Base-by-base conservation (phyloP, 2,797 vertebrate genomes). In the Intellagama lesueurii region DNA sequence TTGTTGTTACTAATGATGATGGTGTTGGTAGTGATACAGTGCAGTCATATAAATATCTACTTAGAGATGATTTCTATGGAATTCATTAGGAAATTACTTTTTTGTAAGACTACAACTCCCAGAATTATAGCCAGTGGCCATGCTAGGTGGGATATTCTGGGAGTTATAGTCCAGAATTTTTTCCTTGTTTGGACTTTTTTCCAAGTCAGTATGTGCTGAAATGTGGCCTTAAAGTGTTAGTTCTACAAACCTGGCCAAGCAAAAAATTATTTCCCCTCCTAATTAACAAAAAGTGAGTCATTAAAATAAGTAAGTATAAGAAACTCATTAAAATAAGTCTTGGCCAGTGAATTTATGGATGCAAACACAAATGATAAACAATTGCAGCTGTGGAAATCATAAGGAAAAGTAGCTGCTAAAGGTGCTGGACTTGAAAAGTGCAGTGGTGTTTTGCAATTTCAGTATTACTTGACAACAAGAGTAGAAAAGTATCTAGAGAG, bases 391-490 rank as follows among this genome's bases (percentile, higher is more conserved):
- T 64, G 1, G 30, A 76, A 72, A 11, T 14, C 90, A 5, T 81
- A 89, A 76, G 60, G 3, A 32, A 85, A 19, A 85, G 47, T 85
- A 76, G 69, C 83, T 64, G 22, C 52, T 44, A 76, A 75, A 82
- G 81, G 4, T 81, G 47, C 16, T 44, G 52, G 12, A 11, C n/a
- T 88, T 69, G 28, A 88, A 87, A 68, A 88, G 52, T 72, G 52
- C 30, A 77, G 3, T 70, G n/a, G 24, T 69, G 22, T 30, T 83
- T 32, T 85, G 0, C 2, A 82, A 32, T 44, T 86, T 22, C 16
- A 12, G 64, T 77, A 70, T 92, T 81, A 56, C 35, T 40, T 90
- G 68, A 52, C 60, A 83, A 90, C 64, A 8, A 88, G 68, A 35
- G 77, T 86, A 78, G 81, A 85, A 66, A 81, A 52, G 52, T 66